phyloP scores from a whole-genome alignment of 2,888 invertebrate species.

The Melipona bicolor region DNA sequence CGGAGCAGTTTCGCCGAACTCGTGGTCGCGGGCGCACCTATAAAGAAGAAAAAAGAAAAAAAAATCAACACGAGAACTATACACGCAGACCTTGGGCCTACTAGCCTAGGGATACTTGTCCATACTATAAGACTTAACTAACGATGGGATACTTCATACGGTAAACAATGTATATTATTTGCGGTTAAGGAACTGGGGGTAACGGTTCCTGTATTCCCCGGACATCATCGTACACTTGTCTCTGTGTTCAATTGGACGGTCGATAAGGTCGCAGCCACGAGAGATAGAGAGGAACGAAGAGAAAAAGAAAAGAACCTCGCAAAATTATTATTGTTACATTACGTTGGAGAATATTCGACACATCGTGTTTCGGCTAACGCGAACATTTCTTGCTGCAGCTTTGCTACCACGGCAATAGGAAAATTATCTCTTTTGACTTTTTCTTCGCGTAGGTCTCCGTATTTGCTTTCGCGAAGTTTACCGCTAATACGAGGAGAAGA shows the following conservation, averaged over 20 bases:
- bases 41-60: slow-evolving; percentile 29
- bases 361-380: slow-evolving; percentile 34
- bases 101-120: slow-evolving; percentile 82
- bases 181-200: slow-evolving; percentile 78
- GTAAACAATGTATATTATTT: slow-evolving; percentile 82
- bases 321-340: slow-evolving; percentile 8
- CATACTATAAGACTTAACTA: slow-evolving; percentile 84
- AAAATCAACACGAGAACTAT: slow-evolving; percentile 74
- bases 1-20: slow-evolving; percentile 22
- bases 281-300: slow-evolving; percentile 12
- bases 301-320: slow-evolving; percentile 35
- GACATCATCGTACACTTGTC: slow-evolving; percentile 76
- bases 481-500: slow-evolving; percentile 35
- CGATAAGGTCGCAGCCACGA: slow-evolving; percentile 64
- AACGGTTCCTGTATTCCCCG: slow-evolving; percentile 81
- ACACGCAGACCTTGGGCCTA: slow-evolving; percentile 79
- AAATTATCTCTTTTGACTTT: slow-evolving; percentile 22
- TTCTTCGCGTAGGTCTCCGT: slow-evolving; percentile 1
- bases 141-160: slow-evolving; percentile 81
- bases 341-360: slow-evolving; percentile 3
- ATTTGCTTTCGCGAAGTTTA: slow-evolving; percentile 27
- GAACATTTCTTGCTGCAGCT: not conserved
- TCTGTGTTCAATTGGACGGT: slow-evolving; percentile 76
- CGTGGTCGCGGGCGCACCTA: slow-evolving; percentile 52
- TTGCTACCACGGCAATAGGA: not conserved